A percentile compares a stretch with the other conserved stretches of the same genome.
Conservation (phyloP, 2,797 vertebrate genomes). For the Neopelma chrysocephalum region DNA sequence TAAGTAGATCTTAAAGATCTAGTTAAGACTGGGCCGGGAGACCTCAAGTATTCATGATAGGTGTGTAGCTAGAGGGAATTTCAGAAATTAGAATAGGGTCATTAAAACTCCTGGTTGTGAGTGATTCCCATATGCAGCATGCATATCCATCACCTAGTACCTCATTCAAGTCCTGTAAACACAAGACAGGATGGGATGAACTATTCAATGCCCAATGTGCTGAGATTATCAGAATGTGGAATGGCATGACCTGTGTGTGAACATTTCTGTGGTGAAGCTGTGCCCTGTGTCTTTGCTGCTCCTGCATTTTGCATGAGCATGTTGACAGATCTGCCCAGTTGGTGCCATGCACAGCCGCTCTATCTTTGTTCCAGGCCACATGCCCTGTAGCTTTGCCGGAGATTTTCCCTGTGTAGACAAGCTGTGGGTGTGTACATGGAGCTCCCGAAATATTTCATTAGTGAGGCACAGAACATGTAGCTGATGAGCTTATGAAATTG, state of each 20-base stretch:
- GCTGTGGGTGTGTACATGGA: background rate
- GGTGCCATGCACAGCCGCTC: background rate
- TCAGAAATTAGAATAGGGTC: background rate
- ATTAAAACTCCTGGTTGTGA: background rate
- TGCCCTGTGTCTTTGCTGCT: background rate
- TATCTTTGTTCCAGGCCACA: background rate
- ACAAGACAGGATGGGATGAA: background rate
- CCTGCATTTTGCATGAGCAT: background rate
- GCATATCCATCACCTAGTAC: background rate
- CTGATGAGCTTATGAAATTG: background rate
- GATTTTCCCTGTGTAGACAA: background rate
- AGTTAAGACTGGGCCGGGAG: background rate
- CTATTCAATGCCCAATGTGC: background rate
- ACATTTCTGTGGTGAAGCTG: background rate
- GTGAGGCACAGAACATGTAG: background rate
- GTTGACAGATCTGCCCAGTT: background rate
- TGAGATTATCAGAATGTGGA: background rate
- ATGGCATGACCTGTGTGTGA: background rate
- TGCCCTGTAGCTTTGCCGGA: background rate
- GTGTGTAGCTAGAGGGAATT: background rate
- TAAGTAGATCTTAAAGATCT: background rate
- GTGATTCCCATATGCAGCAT: background rate
- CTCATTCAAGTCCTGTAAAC: background rate
- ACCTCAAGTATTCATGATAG: background rate
- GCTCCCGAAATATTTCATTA: background rate